Evolutionary conservation across 2,797 vertebrate species (phyloP).

Genomic region (Pseudomugil tenellus): DNA sequence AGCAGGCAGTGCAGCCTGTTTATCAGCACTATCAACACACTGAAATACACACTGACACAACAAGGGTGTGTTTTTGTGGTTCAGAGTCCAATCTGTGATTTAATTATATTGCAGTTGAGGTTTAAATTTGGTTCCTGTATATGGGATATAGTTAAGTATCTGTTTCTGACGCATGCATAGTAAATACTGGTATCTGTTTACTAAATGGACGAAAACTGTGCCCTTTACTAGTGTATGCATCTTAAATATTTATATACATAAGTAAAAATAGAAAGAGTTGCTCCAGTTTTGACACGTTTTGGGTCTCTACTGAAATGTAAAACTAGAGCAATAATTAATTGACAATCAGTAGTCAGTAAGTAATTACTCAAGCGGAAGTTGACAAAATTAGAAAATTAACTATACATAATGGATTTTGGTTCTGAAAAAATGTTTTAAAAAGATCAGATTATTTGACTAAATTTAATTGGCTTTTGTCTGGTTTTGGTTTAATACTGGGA

Average conservation of each 20-base stretch:
- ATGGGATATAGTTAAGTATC: slow-evolving; percentile 2
- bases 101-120: slow-evolving; percentile 18
- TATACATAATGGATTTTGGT: not conserved
- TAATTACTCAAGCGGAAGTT: not conserved
- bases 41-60: slow-evolving; percentile 14
- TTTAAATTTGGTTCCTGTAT: slow-evolving; percentile 18
- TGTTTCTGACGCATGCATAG: slow-evolving; percentile 8
- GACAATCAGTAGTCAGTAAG: not conserved
- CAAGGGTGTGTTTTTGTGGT: slow-evolving; percentile 9
- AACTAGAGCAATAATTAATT: not conserved
- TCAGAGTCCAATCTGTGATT: slow-evolving; percentile 13
- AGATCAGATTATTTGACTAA: not conserved
- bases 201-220: not conserved
- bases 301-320: not conserved
- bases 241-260: not conserved
- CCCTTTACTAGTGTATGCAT: not conserved
- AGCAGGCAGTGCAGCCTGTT: slow-evolving; percentile 34
- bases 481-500: not conserved
- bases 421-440: not conserved
- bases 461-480: too few species aligned
- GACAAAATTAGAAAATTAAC: not conserved
- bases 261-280: not conserved
- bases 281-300: not conserved
- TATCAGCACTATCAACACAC: slow-evolving; percentile 50
- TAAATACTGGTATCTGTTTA: slow-evolving; percentile 3